phyloP scores from a whole-genome alignment of 2,888 invertebrate genomes.

The Thumatha senex region DNA sequence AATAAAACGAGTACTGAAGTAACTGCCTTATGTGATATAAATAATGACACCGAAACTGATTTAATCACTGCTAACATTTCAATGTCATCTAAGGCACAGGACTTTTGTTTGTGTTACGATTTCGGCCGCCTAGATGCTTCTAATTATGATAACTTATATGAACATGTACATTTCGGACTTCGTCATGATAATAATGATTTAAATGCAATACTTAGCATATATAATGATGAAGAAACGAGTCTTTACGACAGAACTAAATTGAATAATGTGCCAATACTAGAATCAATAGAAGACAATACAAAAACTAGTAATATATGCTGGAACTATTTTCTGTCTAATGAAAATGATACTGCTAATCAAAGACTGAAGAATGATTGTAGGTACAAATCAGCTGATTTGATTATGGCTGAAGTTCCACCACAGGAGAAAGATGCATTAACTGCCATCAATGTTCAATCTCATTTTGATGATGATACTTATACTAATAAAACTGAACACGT shows the following conservation, averaged over 20 bases:
- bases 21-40: not conserved
- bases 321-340: slow-evolving; percentile 18
- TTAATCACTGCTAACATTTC: slow-evolving; percentile 17
- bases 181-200: slow-evolving; percentile 39
- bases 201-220: slow-evolving; percentile 56
- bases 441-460: not conserved
- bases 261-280: slow-evolving; percentile 10
- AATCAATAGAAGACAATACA: slow-evolving; percentile 18
- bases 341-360: not conserved
- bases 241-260: slow-evolving; percentile 16
- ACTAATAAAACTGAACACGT: not conserved
- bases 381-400: slow-evolving; percentile 2
- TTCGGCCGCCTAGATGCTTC: slow-evolving; percentile 58
- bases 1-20: slow-evolving; percentile 4
- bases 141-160: slow-evolving; percentile 47
- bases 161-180: slow-evolving; percentile 67
- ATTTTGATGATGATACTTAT: not conserved
- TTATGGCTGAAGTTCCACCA: slow-evolving; percentile 1
- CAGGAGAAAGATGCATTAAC: not conserved
- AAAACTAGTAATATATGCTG: slow-evolving; percentile 31
- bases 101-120: slow-evolving; percentile 65
- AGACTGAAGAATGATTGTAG: not conserved
- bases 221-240: slow-evolving; percentile 40
- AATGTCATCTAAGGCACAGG: slow-evolving; percentile 17
- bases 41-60: slow-evolving; percentile 8